Conservation (phyloP, 2,888 invertebrate genomes). For the Xylophagus ater region DNA sequence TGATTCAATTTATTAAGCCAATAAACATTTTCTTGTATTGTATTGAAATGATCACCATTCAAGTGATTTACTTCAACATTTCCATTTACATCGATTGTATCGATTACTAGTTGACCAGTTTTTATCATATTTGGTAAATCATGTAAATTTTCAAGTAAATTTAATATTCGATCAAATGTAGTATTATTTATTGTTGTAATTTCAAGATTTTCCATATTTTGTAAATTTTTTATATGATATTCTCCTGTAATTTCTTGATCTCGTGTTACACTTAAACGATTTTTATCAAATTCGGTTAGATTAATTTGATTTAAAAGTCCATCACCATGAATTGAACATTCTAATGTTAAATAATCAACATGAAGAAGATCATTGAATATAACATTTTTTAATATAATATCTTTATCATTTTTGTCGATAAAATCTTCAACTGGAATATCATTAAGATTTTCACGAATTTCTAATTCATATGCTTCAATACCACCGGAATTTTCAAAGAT, state of each 20-base stretch:
- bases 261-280: conserved; percentile 30
- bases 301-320: conserved; percentile 29
- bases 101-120: conserved; percentile 36
- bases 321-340: conserved; percentile 33
- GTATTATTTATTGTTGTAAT: conserved; percentile 35
- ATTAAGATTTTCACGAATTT: conserved; percentile 34
- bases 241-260: conserved; percentile 26
- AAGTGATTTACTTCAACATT: conserved; percentile 30
- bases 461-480: conserved; percentile 29
- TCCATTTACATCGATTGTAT: conserved; percentile 31
- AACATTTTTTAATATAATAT: conserved; percentile 20
- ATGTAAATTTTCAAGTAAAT: conserved; percentile 26
- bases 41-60: conserved; percentile 26
- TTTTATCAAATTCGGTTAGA: conserved; percentile 28
- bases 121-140: conserved; percentile 31
- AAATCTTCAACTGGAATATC: conserved; percentile 26
- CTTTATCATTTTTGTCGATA: conserved; percentile 26
- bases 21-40: conserved; percentile 32
- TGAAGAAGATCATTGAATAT: conserved; percentile 22
- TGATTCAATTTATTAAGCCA: conserved; percentile 38
- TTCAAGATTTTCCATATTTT: conserved; percentile 28
- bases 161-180: conserved; percentile 26
- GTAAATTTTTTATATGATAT: conserved; percentile 29
- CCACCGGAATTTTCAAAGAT: conserved; percentile 27
- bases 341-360: conserved; percentile 28